phyloP scores from a whole-genome alignment of 2,888 invertebrate genomes.

The Amiota communis region DNA sequence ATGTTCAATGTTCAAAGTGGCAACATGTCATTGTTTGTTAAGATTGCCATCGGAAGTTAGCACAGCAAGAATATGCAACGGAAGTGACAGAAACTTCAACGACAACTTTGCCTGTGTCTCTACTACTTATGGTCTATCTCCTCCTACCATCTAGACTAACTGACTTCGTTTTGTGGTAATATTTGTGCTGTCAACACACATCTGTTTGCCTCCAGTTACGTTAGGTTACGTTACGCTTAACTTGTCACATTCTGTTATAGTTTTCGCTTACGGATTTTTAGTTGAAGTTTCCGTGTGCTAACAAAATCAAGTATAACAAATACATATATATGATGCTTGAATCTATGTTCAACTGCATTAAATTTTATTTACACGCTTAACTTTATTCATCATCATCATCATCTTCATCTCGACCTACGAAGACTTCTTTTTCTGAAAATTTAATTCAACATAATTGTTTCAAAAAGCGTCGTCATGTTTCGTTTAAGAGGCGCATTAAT shows the following conservation, averaged over 20 bases:
- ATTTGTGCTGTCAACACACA: constrained; percentile 58
- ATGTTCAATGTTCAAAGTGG: neutral
- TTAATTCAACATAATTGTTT: neutral
- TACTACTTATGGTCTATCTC: too few relatives aligned
- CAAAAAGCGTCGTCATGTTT: neutral
- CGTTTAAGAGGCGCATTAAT: constrained; percentile 5
- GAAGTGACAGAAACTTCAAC: neutral
- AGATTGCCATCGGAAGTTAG: neutral
- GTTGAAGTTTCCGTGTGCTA: constrained; percentile 36
- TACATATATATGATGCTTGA: neutral
- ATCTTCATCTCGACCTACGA: constrained; percentile 1
- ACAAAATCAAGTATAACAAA: constrained; percentile 2
- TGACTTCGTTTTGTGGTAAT: constrained; percentile 37
- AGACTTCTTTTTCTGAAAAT: too few relatives aligned
- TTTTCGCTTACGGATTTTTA: neutral
- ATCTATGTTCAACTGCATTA: neutral
- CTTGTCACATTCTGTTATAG: constrained; percentile 53
- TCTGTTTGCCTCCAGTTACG: constrained; percentile 44
- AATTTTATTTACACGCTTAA: neutral
- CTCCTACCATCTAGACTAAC: too few relatives aligned
- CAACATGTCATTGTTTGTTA: constrained; percentile 9
- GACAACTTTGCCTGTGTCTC: neutral
- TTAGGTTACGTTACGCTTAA: constrained; percentile 41
- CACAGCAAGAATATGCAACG: neutral
- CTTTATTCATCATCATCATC: neutral